A percentile compares a stretch with the other conserved stretches of the same genome.
Conservation (phyloP, 2,888 invertebrate species). For the Strigamia transsilvanica region DNA sequence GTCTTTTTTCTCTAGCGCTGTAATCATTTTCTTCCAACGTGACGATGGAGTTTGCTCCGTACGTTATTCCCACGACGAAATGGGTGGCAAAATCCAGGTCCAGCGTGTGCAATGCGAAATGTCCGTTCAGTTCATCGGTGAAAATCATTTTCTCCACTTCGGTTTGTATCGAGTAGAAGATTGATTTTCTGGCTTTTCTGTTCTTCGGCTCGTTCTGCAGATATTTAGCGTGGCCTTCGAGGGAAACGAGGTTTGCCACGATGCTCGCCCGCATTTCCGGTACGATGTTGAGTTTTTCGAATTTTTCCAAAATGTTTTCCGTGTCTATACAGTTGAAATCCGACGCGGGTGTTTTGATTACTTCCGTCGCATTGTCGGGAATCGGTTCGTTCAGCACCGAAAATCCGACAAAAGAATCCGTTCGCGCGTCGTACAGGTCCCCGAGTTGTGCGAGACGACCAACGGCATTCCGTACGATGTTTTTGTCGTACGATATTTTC, state of each 20-base stretch:
- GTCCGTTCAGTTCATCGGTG: background rate
- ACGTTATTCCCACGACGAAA: constrained; percentile 9
- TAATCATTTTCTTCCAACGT: constrained; percentile 5
- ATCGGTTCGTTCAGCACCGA: background rate
- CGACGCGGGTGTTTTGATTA: background rate
- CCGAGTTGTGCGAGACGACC: background rate
- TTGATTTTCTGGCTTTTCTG: background rate
- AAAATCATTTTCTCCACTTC: background rate
- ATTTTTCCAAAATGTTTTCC: background rate
- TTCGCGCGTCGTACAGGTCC: background rate
- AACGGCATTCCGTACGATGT: background rate
- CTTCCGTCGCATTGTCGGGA: background rate
- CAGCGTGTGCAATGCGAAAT: background rate
- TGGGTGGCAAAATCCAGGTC: background rate
- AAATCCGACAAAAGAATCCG: too few relatives aligned
- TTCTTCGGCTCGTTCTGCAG: background rate
- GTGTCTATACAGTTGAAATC: background rate
- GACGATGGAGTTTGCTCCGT: background rate
- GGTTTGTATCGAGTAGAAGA: background rate
- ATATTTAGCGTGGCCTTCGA: background rate
- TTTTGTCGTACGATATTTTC: background rate
- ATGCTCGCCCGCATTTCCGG: too few relatives aligned
- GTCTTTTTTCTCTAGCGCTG: background rate
- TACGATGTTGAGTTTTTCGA: too few relatives aligned
- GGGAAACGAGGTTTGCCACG: background rate